Conservation (phyloP, 2,113 vertebrate species). For the Dipodomys stephensi region DNA sequence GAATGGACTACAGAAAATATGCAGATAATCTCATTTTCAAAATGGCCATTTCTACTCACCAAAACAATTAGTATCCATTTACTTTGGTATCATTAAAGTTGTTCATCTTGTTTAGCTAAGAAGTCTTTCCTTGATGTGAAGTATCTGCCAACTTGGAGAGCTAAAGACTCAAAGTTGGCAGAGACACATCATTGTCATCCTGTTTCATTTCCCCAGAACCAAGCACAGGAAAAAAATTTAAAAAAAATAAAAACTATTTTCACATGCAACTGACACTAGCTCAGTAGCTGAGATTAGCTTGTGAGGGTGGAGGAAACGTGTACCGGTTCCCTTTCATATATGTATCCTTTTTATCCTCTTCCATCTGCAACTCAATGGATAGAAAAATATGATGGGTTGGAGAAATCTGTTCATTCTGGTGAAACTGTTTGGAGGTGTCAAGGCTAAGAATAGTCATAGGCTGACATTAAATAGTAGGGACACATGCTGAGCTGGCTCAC, state of each 20-base stretch:
- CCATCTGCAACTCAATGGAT: conserved; percentile 75
- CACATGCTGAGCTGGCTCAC: conserved; percentile 69
- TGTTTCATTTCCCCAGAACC: conserved; percentile 57
- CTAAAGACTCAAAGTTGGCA: conserved; percentile 53
- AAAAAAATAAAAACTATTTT: conserved; percentile 54
- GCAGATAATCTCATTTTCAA: conserved; percentile 4
- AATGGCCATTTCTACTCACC: neutral
- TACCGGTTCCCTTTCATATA: conserved; percentile 55
- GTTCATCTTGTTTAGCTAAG: conserved; percentile 52
- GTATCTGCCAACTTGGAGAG: conserved; percentile 40
- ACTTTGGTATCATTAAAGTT: conserved; percentile 52
- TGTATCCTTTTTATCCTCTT: conserved; percentile 62
- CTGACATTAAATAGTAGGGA: conserved; percentile 79
- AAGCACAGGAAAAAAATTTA: neutral
- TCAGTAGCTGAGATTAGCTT: conserved; percentile 68
- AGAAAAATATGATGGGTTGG: conserved; percentile 74
- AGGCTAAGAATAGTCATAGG: conserved; percentile 72
- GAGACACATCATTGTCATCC: conserved; percentile 25
- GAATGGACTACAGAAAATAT: conserved; percentile 55
- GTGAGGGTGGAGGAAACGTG: conserved; percentile 59
- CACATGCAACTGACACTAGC: conserved; percentile 49
- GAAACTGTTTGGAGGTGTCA: conserved; percentile 73
- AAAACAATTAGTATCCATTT: neutral
- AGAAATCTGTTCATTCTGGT: conserved; percentile 68
- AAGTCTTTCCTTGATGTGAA: conserved; percentile 60